These are phyloP conservation scores for Shargacucullia verbasci DNA, from an alignment of 2,888 invertebrate species.

Conservation along the genomic window DNA sequence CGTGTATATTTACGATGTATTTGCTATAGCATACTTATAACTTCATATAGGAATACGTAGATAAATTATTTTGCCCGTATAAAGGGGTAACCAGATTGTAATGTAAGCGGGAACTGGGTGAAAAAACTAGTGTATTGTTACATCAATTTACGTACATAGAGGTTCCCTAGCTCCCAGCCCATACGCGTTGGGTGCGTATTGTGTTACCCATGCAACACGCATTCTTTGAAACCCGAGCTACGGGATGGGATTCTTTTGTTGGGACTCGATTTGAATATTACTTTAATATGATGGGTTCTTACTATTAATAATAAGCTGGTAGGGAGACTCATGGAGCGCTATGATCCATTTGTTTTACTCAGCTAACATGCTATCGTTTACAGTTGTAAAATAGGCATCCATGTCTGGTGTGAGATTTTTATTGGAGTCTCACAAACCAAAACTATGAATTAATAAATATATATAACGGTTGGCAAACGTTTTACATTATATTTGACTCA, in stretches of 20 bases:
- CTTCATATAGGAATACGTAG: too few relatives aligned
- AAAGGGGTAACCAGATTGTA: slow-evolving; percentile 38
- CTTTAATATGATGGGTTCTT: slow-evolving; percentile 79
- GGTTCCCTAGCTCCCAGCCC: slow-evolving; percentile 58
- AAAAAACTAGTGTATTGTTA: slow-evolving; percentile 60
- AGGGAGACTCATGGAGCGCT: slow-evolving; percentile 43
- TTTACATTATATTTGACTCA: too few relatives aligned
- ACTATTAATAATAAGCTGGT: slow-evolving; percentile 70
- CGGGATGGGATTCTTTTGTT: slow-evolving; percentile 84
- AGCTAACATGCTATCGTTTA: slow-evolving; percentile 8
- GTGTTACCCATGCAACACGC: slow-evolving; percentile 81
- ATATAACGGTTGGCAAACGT: too few relatives aligned
- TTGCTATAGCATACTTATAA: too few relatives aligned
- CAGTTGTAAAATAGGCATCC: too few relatives aligned
- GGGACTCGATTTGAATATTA: slow-evolving; percentile 84
- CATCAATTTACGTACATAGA: slow-evolving; percentile 59
- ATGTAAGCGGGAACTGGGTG: slow-evolving; percentile 27
- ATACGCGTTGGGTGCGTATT: slow-evolving; percentile 78
- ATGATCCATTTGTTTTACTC: slow-evolving; percentile 41
- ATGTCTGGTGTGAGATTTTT: too few relatives aligned
- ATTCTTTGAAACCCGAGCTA: slow-evolving; percentile 83
- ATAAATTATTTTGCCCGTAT: slow-evolving; percentile 4
- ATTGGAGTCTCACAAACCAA: too few relatives aligned
- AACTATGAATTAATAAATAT: too few relatives aligned
- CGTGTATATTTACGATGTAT: too few relatives aligned